Percentiles rank a stretch among this genome's conserved stretches.
These are phyloP conservation scores for Opisthograptis luteolata DNA, from an alignment of 2,888 invertebrate genomes.

Conservation along the genomic window DNA sequence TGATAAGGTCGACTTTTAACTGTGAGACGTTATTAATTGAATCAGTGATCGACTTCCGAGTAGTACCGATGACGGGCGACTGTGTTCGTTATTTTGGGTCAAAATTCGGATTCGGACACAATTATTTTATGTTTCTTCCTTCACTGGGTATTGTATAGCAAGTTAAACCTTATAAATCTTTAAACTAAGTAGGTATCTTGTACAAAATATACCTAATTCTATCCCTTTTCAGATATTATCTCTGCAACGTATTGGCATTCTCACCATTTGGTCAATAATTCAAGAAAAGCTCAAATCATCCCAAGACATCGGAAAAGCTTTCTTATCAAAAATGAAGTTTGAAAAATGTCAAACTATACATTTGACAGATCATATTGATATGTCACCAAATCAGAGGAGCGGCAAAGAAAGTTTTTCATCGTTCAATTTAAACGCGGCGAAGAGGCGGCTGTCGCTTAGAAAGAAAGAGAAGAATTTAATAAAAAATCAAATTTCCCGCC, in stretches of 20 bases:
- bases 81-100: too few relatives aligned
- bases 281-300: slow-evolving; percentile 57
- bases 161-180: too few relatives aligned
- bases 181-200: too few relatives aligned
- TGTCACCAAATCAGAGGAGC: slow-evolving; percentile 35
- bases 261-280: slow-evolving; percentile 71
- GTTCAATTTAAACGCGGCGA: slow-evolving; percentile 70
- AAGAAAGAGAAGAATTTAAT: slow-evolving; percentile 52
- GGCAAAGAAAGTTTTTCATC: slow-evolving; percentile 3
- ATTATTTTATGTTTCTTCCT: too few relatives aligned
- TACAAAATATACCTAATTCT: background rate
- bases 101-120: too few relatives aligned
- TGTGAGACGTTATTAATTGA: too few relatives aligned
- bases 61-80: too few relatives aligned
- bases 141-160: too few relatives aligned
- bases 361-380: slow-evolving; percentile 55
- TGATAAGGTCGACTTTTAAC: too few relatives aligned
- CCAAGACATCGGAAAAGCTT: slow-evolving; percentile 68
- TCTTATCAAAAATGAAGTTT: slow-evolving; percentile 68
- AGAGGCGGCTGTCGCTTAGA: slow-evolving; percentile 55
- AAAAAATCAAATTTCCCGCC: slow-evolving; percentile 50
- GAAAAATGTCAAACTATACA: slow-evolving; percentile 62
- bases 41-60: too few relatives aligned
- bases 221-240: slow-evolving; percentile 59
- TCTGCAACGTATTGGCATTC: slow-evolving; percentile 63